Evolutionary conservation across 2,797 vertebrate species (phyloP), one percentile per base, ranked within the genome.

Genomic region (Perdix hodgsoniae): DNA sequence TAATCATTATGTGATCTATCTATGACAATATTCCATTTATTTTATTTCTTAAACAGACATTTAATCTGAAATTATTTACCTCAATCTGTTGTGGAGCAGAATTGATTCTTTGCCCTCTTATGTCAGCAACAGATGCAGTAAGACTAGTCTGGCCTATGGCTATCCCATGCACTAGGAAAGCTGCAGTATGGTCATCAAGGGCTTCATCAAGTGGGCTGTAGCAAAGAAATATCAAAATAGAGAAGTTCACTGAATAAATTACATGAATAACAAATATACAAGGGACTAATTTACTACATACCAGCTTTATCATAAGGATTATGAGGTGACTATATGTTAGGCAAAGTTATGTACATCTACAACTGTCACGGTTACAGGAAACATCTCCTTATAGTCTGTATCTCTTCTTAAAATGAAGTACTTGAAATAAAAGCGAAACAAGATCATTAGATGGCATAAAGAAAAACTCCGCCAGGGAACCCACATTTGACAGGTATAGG

Each of bases 41-140:
- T n/a, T n/a, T n/a, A n/a, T n/a, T n/a, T n/a, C n/a, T 2, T 24
- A 80, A 35, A 80, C 4, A 10, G 6, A 0, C 22, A n/a, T 29
- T 17, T 44, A 23, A 65, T 74, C 35, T 72, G 54, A 45, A 86
- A 26, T 33, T 0, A 45, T 60, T 96, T 97, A 99, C 99, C 97
- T 99, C 99, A 18, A 99, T 98, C 86, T 98, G 98, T 86, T 99
- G 99, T 6, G 98, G 98, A 14, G 97, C 95, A 14, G 99, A 99
- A 84, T 91, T 95, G 83, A 99, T 97, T 88, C 97, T 98, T 85
- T 94, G 98, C 42, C 98, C 98, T 11, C 93, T 96, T 97, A 97
- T 98, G 93, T 98, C 98, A 22, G 97, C 91, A 61, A 99, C 98
- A 21, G 98, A 93, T 19, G 99, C 99, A 1, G 97, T 98, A 64